phyloP scores from a whole-genome alignment of 2,797 vertebrate species.

The Spinus olivaceus region DNA sequence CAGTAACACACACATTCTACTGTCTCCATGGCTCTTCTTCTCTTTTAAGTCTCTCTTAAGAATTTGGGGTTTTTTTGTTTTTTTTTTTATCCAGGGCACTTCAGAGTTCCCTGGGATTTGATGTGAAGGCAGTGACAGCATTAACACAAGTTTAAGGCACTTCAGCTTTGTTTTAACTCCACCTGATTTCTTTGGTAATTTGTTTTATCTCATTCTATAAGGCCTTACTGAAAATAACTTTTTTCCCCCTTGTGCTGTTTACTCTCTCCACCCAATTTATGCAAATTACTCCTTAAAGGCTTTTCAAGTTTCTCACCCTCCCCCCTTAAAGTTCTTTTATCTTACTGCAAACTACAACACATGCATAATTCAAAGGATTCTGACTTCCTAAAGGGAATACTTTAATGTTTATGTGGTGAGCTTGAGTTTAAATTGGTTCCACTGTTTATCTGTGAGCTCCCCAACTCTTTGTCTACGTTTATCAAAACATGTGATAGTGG shows the following conservation, averaged over 20 bases:
- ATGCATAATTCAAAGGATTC: constrained; percentile 62
- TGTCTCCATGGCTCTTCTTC: background rate
- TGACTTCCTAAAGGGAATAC: constrained; percentile 53
- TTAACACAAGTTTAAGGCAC: background rate
- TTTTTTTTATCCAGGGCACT: background rate
- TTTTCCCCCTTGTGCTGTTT: constrained; percentile 16
- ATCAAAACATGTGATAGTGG: background rate
- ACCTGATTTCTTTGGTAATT: constrained; percentile 12
- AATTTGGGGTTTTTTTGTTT: background rate
- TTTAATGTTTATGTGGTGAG: constrained; percentile 49
- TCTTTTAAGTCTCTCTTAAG: background rate
- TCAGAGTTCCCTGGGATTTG: constrained; percentile 1
- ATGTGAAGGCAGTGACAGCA: background rate
- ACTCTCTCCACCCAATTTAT: constrained; percentile 45
- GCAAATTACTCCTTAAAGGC: constrained; percentile 41
- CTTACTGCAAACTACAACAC: constrained; percentile 55
- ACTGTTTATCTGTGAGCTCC: background rate
- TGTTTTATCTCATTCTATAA: constrained; percentile 11
- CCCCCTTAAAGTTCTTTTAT: constrained; percentile 55
- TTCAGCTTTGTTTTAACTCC: background rate
- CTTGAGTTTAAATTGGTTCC: constrained; percentile 42
- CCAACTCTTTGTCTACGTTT: background rate
- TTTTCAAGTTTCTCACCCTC: constrained; percentile 41
- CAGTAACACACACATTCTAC: background rate
- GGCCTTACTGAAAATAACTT: constrained; percentile 21